phyloP scores from a whole-genome alignment of 2,113 vertebrate genomes.

The Semnornis frantzii region DNA sequence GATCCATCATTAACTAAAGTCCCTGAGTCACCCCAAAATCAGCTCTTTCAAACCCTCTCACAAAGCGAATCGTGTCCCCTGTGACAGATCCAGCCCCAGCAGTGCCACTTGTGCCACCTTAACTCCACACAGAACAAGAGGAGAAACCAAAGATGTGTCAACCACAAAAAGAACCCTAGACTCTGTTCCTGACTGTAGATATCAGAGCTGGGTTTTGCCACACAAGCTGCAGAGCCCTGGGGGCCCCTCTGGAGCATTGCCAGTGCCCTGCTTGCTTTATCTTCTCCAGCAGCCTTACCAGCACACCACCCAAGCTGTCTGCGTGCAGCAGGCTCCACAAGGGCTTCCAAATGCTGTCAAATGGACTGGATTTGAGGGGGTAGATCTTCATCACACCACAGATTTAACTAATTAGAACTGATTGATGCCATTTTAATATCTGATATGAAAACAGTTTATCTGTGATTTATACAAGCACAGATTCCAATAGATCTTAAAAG shows the following conservation, averaged over 20 bases:
- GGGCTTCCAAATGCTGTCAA: neutral
- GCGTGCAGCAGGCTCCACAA: neutral
- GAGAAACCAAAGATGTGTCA: fast-evolving
- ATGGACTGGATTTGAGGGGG: neutral
- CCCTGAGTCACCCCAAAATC: neutral
- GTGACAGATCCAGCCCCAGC: no score
- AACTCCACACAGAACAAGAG: neutral
- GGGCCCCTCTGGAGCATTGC: fast-evolving
- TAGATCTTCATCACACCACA: neutral
- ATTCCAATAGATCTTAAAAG: neutral
- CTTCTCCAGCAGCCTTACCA: neutral
- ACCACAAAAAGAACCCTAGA: neutral
- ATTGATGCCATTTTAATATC: neutral
- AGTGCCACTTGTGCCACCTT: fast-evolving
- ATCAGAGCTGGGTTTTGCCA: fast-evolving
- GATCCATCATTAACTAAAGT: fast-evolving
- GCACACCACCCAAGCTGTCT: neutral
- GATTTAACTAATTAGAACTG: neutral
- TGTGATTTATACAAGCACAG: neutral
- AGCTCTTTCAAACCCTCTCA: fast-evolving
- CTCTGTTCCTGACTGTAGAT: fast-evolving
- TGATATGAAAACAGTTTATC: neutral
- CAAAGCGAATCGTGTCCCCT: neutral
- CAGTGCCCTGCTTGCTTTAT: fast-evolving
- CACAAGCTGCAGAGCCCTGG: fast-evolving